A percentile compares a stretch with the other conserved stretches of the same genome.
Conservation (phyloP, 2,888 invertebrate species). For the Deroplatys truncata region DNA sequence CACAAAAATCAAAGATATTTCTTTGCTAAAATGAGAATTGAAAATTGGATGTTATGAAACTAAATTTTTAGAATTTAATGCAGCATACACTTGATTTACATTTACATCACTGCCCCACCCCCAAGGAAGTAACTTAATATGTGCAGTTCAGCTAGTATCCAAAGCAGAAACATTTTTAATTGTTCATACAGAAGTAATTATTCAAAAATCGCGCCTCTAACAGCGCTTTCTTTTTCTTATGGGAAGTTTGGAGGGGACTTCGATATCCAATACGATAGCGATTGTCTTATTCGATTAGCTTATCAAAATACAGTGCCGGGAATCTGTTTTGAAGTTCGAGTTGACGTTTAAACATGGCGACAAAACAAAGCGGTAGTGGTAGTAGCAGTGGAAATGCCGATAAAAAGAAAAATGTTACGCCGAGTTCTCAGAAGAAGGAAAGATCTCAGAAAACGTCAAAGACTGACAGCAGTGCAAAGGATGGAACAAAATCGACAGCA, state of each 20-base stretch:
- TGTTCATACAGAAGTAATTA: too few relatives aligned
- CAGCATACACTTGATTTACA: too few relatives aligned
- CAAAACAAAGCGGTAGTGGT: not conserved
- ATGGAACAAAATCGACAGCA: not conserved
- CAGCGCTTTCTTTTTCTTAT: too few relatives aligned
- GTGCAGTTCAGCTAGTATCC: too few relatives aligned
- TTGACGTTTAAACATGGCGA: not conserved
- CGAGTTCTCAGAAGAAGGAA: not conserved
- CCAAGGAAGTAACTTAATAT: too few relatives aligned
- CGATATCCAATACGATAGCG: not conserved
- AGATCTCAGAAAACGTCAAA: conserved; percentile 4
- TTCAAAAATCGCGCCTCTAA: not conserved
- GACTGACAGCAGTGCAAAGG: not conserved
- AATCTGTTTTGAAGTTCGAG: not conserved
- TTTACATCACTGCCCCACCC: too few relatives aligned
- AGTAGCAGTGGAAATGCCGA: not conserved
- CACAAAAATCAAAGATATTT: too few relatives aligned
- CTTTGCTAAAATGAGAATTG: too few relatives aligned
- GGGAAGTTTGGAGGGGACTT: not conserved
- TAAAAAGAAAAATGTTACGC: not conserved
- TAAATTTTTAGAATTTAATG: too few relatives aligned
- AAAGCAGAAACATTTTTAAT: too few relatives aligned
- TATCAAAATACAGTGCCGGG: not conserved
- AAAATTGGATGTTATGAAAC: too few relatives aligned
- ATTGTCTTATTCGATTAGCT: not conserved